These are phyloP conservation scores for Silurus aristotelis DNA, from an alignment of 2,797 vertebrate species.

Conservation along the genomic window DNA sequence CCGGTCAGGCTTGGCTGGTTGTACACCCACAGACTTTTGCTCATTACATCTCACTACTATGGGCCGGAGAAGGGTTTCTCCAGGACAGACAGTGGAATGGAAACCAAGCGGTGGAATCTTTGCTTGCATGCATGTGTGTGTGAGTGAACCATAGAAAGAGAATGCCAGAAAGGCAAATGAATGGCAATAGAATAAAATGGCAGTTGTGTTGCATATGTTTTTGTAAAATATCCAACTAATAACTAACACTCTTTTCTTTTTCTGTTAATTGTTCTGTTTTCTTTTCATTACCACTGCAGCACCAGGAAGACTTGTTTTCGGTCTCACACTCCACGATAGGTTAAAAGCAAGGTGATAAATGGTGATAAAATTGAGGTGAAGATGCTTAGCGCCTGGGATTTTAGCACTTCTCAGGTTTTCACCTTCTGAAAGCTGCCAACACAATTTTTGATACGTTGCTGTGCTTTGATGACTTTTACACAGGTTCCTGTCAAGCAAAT, in stretches of 20 bases:
- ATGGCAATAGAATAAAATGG: too few species aligned
- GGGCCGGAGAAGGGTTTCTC: slow-evolving; percentile 23
- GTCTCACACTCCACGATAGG: background rate
- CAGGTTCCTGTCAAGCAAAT: slow-evolving; percentile 21
- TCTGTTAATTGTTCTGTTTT: background rate
- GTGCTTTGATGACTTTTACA: background rate
- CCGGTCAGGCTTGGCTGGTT: slow-evolving; percentile 48
- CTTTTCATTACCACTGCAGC: background rate
- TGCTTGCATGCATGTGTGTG: background rate
- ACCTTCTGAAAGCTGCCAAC: slow-evolving; percentile 15
- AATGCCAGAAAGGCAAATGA: background rate
- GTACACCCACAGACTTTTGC: slow-evolving; percentile 38
- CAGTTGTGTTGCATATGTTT: background rate
- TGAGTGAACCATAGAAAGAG: background rate
- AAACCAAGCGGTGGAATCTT: slow-evolving; percentile 27
- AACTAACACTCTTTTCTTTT: background rate
- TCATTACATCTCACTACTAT: slow-evolving; percentile 29
- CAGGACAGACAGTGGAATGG: slow-evolving; percentile 36
- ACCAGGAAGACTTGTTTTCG: background rate
- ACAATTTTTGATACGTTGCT: slow-evolving; percentile 2
- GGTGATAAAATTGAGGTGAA: background rate
- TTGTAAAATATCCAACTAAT: background rate
- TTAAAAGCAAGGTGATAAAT: slow-evolving; percentile 26
- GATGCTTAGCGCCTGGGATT: slow-evolving; percentile 20
- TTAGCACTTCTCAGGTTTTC: slow-evolving; percentile 21